A percentile compares a stretch with the other conserved stretches of the same genome.
Evolutionary conservation across 2,888 invertebrate species (phyloP).

Genomic region (Torymus aiolomorphi): DNA sequence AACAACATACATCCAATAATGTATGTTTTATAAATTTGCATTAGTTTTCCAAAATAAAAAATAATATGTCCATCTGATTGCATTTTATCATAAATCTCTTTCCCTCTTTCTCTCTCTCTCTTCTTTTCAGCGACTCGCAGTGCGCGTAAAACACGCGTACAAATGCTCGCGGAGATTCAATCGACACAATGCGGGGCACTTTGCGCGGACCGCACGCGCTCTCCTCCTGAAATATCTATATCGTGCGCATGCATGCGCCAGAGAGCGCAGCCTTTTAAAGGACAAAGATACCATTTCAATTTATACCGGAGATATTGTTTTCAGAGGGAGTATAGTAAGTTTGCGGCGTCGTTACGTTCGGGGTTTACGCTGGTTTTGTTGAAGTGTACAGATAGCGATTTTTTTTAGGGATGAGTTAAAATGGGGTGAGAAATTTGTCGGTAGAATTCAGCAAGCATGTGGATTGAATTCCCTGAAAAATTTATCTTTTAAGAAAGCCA

Average conservation of each 20-base stretch:
- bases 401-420: too few species aligned
- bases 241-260: neutral
- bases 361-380: too few species aligned
- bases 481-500: too few species aligned
- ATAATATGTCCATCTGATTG: too few species aligned
- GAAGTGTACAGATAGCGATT: too few species aligned
- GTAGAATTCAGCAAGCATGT: too few species aligned
- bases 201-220: conserved; percentile 10
- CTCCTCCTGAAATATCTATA: conserved; percentile 20
- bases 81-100: neutral
- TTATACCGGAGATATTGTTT: neutral
- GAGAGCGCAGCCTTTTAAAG: neutral
- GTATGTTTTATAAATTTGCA: too few species aligned
- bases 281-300: conserved; percentile 27
- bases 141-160: conserved; percentile 1
- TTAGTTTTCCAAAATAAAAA: too few species aligned
- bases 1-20: too few species aligned
- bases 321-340: neutral
- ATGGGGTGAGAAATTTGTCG: too few species aligned
- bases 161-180: conserved; percentile 4
- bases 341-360: too few species aligned
- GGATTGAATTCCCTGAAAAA: too few species aligned
- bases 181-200: conserved; percentile 17
- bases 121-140: neutral
- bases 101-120: neutral